These are phyloP conservation scores for Cranoglanis bouderius DNA, from an alignment of 2,113 vertebrate genomes.

Conservation along the genomic window DNA sequence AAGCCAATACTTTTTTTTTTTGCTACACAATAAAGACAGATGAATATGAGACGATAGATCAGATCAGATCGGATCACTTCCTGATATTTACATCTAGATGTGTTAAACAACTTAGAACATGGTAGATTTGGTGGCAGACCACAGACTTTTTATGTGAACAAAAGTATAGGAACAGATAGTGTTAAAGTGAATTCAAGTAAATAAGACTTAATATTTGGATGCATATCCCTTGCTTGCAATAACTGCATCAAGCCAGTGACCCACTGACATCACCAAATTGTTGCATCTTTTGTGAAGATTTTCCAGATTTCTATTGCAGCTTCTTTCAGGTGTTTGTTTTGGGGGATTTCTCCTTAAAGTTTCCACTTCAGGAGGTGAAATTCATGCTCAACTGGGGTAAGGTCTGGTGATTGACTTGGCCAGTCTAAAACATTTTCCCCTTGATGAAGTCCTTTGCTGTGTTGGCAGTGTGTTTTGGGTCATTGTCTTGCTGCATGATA, in stretches of 20 bases:
- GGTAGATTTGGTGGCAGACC: neutral
- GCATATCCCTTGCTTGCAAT: neutral
- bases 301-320: neutral
- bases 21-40: neutral
- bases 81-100: neutral
- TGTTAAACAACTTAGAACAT: neutral
- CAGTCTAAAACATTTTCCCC: neutral
- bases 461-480: neutral
- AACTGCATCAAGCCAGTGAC: neutral
- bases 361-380: neutral
- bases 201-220: neutral
- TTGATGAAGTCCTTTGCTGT: neutral
- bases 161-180: neutral
- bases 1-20: neutral
- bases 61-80: neutral
- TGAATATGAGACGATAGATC: neutral
- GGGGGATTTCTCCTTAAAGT: neutral
- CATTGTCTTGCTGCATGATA: neutral
- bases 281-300: neutral
- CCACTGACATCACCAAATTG: neutral
- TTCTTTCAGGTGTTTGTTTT: neutral
- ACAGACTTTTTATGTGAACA: neutral
- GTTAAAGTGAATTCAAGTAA: neutral
- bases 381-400: neutral
- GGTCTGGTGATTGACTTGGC: neutral